These are phyloP conservation scores for Ylistrum balloti DNA, from an alignment of 1,140 invertebrate species.

Conservation along the genomic window DNA sequence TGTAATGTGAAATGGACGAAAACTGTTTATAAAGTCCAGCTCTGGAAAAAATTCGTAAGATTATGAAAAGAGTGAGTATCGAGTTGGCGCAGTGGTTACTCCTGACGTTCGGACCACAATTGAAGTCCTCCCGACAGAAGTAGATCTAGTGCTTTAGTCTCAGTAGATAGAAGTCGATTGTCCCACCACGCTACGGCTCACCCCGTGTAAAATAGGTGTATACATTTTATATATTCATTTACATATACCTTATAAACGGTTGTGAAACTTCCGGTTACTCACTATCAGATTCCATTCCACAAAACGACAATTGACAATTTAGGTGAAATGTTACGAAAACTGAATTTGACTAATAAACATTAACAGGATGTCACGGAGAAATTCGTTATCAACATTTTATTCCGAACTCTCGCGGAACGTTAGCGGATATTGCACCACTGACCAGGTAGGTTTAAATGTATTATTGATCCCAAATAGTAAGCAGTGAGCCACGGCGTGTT, in stretches of 20 bases:
- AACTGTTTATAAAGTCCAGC: too few species aligned
- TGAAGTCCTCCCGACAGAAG: background rate
- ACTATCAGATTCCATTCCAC: background rate
- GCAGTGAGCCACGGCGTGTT: background rate
- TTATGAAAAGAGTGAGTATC: background rate
- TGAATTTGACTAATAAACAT: too few species aligned
- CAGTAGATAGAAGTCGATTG: background rate
- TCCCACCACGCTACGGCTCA: background rate
- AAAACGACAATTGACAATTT: background rate
- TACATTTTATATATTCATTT: background rate
- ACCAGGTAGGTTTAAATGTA: too few species aligned
- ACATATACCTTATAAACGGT: background rate
- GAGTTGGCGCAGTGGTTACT: background rate
- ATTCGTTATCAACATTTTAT: too few species aligned
- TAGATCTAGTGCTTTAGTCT: constrained; percentile 10
- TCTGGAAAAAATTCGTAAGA: background rate
- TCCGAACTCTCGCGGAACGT: too few species aligned
- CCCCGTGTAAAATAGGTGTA: background rate
- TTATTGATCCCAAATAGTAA: background rate
- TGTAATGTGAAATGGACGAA: too few species aligned
- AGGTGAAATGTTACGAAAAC: background rate
- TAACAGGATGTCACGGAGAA: too few species aligned
- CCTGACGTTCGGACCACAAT: background rate
- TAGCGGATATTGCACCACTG: too few species aligned
- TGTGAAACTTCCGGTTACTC: background rate